Evolutionary conservation across 2,797 vertebrate genomes (phyloP).

Genomic region (Parotocinclus haroldoi): DNA sequence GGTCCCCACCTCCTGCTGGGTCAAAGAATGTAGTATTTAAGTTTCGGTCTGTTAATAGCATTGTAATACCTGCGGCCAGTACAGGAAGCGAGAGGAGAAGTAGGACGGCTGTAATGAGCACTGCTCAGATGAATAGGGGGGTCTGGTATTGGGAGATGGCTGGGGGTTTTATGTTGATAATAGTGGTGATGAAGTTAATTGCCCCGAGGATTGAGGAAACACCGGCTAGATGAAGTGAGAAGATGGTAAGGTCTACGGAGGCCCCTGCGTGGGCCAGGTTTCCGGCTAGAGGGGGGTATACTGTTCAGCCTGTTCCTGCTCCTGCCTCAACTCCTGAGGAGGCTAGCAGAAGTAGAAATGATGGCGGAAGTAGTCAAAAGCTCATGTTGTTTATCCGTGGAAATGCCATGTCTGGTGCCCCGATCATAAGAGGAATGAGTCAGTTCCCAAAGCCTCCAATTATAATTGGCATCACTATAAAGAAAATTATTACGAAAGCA

Average conservation of each 20-base stretch:
- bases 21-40: conserved; percentile 51
- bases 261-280: conserved; percentile 47
- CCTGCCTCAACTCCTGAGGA: conserved; percentile 50
- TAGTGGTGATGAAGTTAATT: conserved; percentile 57
- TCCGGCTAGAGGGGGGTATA: conserved; percentile 36
- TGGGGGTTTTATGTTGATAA: conserved; percentile 57
- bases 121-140: conserved; percentile 48
- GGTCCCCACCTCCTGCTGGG: not conserved
- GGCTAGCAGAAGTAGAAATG: not conserved
- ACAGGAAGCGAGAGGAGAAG: conserved; percentile 28
- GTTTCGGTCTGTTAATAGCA: conserved; percentile 30
- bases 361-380: conserved; percentile 54
- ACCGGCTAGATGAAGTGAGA: conserved; percentile 47
- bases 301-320: conserved; percentile 46
- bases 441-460: conserved; percentile 52
- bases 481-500: conserved; percentile 54
- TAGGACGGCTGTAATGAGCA: not conserved
- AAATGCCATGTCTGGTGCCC: conserved; percentile 43
- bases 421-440: conserved; percentile 49
- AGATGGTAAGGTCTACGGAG: conserved; percentile 50
- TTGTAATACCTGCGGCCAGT: conserved; percentile 8
- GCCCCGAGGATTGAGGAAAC: conserved; percentile 45
- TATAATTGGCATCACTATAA: too few species aligned
- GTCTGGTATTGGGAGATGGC: conserved; percentile 48
- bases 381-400: conserved; percentile 45